These are phyloP conservation scores for Porites cylindrica DNA, from an alignment of 92 coral and sea anemone species.

Conservation along the genomic window DNA sequence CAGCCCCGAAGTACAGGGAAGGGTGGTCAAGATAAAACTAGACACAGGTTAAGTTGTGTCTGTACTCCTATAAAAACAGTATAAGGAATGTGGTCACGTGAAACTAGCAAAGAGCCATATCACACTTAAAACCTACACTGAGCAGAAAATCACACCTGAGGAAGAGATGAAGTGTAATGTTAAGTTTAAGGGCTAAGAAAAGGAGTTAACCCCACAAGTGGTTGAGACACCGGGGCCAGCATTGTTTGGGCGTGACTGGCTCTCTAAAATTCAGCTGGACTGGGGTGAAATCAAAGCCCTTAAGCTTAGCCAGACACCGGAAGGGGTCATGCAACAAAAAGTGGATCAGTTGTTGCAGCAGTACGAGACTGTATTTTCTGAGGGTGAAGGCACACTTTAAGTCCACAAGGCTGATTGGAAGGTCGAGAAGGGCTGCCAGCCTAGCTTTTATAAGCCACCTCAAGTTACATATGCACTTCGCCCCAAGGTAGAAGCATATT, in stretches of 20 bases:
- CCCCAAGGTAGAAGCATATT: no score
- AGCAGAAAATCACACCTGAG: no score
- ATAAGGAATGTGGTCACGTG: slow-evolving; percentile 37
- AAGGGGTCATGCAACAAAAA: slow-evolving; percentile 27
- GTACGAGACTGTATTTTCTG: slow-evolving; percentile 41
- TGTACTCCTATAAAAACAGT: background rate
- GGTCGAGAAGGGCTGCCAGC: no score
- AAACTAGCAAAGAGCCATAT: background rate
- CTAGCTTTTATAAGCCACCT: slow-evolving; percentile 28
- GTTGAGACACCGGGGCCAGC: slow-evolving; percentile 50
- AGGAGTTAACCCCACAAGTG: slow-evolving; percentile 33
- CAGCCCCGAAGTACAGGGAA: slow-evolving; percentile 21
- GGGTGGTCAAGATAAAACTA: background rate
- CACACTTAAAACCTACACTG: no score
- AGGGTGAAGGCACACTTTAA: slow-evolving; percentile 20
- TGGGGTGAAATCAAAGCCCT: slow-evolving; percentile 46
- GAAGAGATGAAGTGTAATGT: slow-evolving; percentile 6
- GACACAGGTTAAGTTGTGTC: background rate
- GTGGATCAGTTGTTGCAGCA: background rate
- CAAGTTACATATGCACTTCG: slow-evolving; percentile 15
- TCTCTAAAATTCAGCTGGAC: background rate
- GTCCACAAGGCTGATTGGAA: no score
- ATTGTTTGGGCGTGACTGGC: slow-evolving; percentile 64
- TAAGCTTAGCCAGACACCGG: slow-evolving; percentile 40
- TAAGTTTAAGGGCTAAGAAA: slow-evolving; percentile 45